Percentiles rank a stretch among this genome's conserved stretches.
These are phyloP conservation scores for Stenotaenia linearis DNA, from an alignment of 2,888 invertebrate genomes.

Conservation along the genomic window DNA sequence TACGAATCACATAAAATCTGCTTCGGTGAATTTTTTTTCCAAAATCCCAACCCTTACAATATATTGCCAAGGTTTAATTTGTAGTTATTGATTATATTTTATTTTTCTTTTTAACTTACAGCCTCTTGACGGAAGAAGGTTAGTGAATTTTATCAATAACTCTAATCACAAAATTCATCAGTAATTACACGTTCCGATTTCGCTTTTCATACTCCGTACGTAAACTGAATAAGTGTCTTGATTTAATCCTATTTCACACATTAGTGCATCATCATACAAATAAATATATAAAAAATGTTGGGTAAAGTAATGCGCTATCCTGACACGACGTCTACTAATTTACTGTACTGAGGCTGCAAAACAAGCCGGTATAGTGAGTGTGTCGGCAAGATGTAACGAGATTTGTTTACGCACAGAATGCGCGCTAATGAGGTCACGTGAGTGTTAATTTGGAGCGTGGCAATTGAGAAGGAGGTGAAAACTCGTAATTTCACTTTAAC, in stretches of 20 bases:
- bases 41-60: not conserved
- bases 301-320: not conserved
- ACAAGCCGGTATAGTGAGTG: not conserved
- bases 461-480: not conserved
- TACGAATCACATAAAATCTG: slow-evolving; percentile 3
- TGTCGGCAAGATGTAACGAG: slow-evolving; percentile 5
- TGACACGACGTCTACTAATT: no score
- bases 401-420: slow-evolving; percentile 11
- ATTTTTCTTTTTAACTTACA: not conserved
- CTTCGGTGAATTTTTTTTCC: slow-evolving; percentile 3
- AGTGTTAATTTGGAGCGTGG: not conserved
- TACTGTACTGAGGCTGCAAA: not conserved
- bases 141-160: not conserved
- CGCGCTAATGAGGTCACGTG: slow-evolving; percentile 6
- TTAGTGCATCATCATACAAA: not conserved
- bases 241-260: slow-evolving; percentile 1
- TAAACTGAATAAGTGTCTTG: not conserved
- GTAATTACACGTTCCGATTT: not conserved
- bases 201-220: not conserved
- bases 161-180: not conserved
- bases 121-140: not conserved
- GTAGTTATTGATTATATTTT: not conserved
- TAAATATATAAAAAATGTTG: not conserved
- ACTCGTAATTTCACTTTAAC: not conserved
- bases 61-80: not conserved